Evolutionary conservation across 1,140 invertebrate genomes (phyloP).

Genomic region (Galleria mellonella): DNA sequence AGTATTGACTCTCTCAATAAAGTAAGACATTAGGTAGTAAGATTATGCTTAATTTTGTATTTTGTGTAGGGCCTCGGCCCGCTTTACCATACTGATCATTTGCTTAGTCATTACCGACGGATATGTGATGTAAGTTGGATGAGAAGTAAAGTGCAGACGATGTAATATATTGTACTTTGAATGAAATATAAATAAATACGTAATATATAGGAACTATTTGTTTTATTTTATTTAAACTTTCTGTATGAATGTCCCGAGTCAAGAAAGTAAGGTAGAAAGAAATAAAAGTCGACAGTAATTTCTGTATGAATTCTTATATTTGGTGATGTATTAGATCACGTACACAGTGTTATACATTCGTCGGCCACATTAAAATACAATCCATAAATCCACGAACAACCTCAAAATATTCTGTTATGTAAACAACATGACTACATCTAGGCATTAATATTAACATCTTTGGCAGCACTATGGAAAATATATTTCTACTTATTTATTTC

Average conservation of each 20-base stretch:
- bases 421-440: constrained; percentile 65
- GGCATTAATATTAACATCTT: constrained; percentile 54
- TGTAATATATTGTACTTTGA: constrained; percentile 75
- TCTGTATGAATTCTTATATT: constrained; percentile 54
- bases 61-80: constrained; percentile 53
- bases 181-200: constrained; percentile 73
- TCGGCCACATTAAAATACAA: constrained; percentile 53
- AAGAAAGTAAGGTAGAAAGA: too few relatives aligned
- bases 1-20: constrained; percentile 69
- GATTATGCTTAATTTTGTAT: constrained; percentile 69
- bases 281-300: constrained; percentile 14
- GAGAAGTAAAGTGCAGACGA: constrained; percentile 53
- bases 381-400: constrained; percentile 60
- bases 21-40: constrained; percentile 54
- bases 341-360: constrained; percentile 51
- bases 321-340: constrained; percentile 54
- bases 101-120: constrained; percentile 58
- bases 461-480: constrained; percentile 74
- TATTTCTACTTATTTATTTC: constrained; percentile 65
- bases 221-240: constrained; percentile 26
- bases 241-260: neutral
- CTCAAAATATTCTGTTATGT: constrained; percentile 60
- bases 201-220: constrained; percentile 62
- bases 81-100: constrained; percentile 60
- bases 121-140: constrained; percentile 50